Evolutionary conservation across 2,888 invertebrate genomes (phyloP), one percentile per base, ranked within the genome.

Genomic region (Myopa tessellatipennis): DNA sequence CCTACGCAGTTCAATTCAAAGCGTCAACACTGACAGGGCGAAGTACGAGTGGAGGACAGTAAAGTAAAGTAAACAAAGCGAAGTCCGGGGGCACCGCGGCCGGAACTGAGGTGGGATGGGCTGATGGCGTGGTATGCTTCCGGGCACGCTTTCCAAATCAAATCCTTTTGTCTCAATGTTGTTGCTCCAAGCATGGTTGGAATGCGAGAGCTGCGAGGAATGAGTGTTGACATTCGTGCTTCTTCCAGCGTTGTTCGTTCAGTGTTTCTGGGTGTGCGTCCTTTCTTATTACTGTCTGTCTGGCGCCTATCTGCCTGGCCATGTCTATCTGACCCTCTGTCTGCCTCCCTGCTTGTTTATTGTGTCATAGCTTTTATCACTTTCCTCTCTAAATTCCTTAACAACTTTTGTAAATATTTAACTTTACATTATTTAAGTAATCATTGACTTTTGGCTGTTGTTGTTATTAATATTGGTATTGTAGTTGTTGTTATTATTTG

Each of bases 401-500:
- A 73, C 45, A 58, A 16, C 50, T 73, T 74, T n/a, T 26, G 74
- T 55, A 74, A 74, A 74, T 65, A 74, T 74, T 74, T 65, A n/a
- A 40, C 55, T 65, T 65, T 65, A n/a, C 4, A 12, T 74, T 63
- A 65, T 52, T 74, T 36, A 26, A 16, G 16, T 50, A 65, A 36
- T 45, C n/a, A 18, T 69, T 40, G 12, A 26, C 26, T 26, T 26
- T 26, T 26, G 1, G 26, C 26, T 26, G 26, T 26, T 26, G 26
- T 26, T 26, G 26, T 26, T 26, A 26, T 26, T 26, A 26, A 1
- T 26, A 26, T 26, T 26, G 26, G 26, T 26, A 2, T 26, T 26
- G 26, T 26, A 26, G 26, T 26, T 26, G 1, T 26, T 26, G 26
- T 26, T 26, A 26, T 26, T 26, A 26, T 26, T 26, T 26, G 1